Evolutionary conservation across 1,140 invertebrate species (phyloP), one percentile per base, ranked within the genome.

Genomic region (Dendroctonus valens): DNA sequence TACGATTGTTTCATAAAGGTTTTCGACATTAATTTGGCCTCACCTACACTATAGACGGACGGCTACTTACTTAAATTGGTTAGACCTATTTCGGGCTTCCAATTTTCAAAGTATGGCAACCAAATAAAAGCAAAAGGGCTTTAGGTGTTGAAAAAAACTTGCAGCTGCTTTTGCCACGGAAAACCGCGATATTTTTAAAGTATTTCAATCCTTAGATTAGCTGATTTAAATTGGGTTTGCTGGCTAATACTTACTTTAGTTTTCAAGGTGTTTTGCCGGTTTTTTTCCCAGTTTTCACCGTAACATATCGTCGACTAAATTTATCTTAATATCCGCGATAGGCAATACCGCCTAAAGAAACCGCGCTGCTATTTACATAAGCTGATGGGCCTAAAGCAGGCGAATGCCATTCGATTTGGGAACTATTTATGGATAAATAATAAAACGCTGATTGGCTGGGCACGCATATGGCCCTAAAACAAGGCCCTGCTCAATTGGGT

Each of bases 1-100:
- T 68, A 68, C 67, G 53, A 68, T 68, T 68, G 67, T 68, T 64
- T 64, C 26, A 26, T 59, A 40, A 12, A 59, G 57, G 38, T 68
- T 26, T 7, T 53, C 41, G 15, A 38, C 51, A 14, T 53, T 38
- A 53, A 53, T 53, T 53, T 46, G 9, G 51, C 51, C 15, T 2
- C 51, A 53, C 51, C 51, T 15, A 53, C 51, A 9, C 3, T 3
- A 9, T 11, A 12, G 9, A 9, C 44, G 44, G 4, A 9, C 9
- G 44, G 44, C 44, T 11, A 9, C 12, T 46, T 11, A 46, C 44
- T 9, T 46, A 46, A 46, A 46, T 46, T 46, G 44, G 9, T 46
- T 46, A 46, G 44, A 46, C 44, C 44, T 46, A 46, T 46, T 46
- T 46, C 12, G 9, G 44, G 44, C 44, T 9, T 26, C 26, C 26